Conservation (phyloP, 2,113 vertebrate genomes). For the Camarhynchus parvulus region DNA sequence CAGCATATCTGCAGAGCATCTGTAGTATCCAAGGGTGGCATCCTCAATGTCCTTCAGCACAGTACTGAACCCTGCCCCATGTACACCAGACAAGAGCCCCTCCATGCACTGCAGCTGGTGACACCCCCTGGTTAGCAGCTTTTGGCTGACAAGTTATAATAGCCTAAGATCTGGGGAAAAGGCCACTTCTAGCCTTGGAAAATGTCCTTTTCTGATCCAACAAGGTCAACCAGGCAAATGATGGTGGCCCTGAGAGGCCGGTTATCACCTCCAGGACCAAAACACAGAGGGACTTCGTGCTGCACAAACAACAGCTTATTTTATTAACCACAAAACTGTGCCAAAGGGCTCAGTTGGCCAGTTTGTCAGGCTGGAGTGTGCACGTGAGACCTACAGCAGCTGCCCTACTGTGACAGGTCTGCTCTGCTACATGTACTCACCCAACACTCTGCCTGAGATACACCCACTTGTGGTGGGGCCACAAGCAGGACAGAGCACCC, state of each 20-base stretch:
- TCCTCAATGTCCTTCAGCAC: neutral
- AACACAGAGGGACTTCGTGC: neutral
- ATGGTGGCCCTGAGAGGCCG: neutral
- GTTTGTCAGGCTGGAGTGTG: neutral
- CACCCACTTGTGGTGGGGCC: neutral
- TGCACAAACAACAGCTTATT: conserved; percentile 17
- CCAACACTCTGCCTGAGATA: neutral
- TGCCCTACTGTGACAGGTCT: neutral
- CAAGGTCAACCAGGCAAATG: neutral
- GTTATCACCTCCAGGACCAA: conserved; percentile 41
- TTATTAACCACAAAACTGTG: conserved; percentile 32
- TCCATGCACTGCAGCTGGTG: neutral
- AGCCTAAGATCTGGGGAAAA: neutral
- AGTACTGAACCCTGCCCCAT: neutral
- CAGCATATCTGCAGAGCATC: neutral
- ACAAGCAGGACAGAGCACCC: neutral
- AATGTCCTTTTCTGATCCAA: neutral
- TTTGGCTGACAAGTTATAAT: neutral
- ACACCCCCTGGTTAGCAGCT: neutral
- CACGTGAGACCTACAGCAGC: neutral
- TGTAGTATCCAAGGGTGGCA: neutral
- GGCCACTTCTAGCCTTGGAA: neutral
- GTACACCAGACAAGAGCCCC: neutral
- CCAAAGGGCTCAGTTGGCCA: neutral
- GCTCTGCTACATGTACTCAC: neutral